Evolutionary conservation across 2,888 invertebrate species (phyloP).

Genomic region (Ophraella communa): DNA sequence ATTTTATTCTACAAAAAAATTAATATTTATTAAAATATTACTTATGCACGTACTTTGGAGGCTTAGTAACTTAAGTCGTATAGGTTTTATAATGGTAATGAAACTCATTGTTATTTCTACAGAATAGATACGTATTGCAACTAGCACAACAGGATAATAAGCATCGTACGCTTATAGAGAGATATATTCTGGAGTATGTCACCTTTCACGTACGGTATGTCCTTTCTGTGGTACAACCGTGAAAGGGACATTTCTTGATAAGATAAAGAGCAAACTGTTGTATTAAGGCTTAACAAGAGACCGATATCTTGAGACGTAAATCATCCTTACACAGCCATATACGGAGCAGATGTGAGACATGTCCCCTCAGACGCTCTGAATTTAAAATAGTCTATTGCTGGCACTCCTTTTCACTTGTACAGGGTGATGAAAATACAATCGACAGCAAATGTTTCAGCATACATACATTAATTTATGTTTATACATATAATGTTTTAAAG

Average conservation of each 20-base stretch:
- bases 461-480: too few relatives aligned
- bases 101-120: background rate
- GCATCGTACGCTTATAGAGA: conserved; percentile 14
- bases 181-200: conserved; percentile 35
- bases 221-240: conserved; percentile 24
- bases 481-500: too few relatives aligned
- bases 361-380: conserved; percentile 47
- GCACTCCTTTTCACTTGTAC: conserved; percentile 37
- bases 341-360: conserved; percentile 50
- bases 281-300: conserved; percentile 56
- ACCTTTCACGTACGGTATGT: conserved; percentile 32
- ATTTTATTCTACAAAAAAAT: too few relatives aligned
- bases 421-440: background rate
- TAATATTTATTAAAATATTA: too few relatives aligned
- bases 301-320: conserved; percentile 58
- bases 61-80: too few relatives aligned
- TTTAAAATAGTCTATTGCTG: conserved; percentile 45
- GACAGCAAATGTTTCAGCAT: too few relatives aligned
- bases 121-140: background rate
- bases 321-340: conserved; percentile 57
- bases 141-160: conserved; percentile 7
- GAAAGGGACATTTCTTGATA: conserved; percentile 48
- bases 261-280: conserved; percentile 57
- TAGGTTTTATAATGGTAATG: too few relatives aligned
- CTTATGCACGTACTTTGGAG: too few relatives aligned